Conservation (phyloP, 2,888 invertebrate species). For the Yponomeuta evonymella region DNA sequence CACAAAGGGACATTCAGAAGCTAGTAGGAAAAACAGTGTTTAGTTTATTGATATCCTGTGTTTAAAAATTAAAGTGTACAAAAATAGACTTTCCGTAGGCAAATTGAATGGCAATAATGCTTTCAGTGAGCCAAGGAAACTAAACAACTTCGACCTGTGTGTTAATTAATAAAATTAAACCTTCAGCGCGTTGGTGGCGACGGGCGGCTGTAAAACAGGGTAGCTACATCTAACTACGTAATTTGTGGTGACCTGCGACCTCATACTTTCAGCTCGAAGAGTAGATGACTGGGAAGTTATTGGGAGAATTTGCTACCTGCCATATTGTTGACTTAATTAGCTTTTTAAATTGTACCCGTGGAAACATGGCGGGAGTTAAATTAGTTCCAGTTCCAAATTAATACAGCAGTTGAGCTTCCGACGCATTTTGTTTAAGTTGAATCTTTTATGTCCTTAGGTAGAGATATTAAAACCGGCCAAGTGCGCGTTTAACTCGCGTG, state of each 20-base stretch:
- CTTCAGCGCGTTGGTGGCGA: neutral
- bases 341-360: constrained; percentile 13
- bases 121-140: neutral
- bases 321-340: constrained; percentile 5
- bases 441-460: neutral
- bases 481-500: too few relatives aligned
- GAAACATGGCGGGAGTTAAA: neutral
- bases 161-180: constrained; percentile 4
- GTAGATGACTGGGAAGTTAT: neutral
- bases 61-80: too few relatives aligned
- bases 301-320: neutral
- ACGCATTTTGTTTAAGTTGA: neutral
- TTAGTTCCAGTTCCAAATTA: constrained; percentile 2
- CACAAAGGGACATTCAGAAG: neutral
- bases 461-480: too few relatives aligned
- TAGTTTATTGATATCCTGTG: neutral
- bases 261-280: neutral
- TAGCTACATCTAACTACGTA: neutral
- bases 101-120: neutral
- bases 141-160: constrained; percentile 1
- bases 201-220: neutral
- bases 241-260: neutral
- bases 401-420: constrained; percentile 17
- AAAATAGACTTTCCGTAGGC: too few relatives aligned
- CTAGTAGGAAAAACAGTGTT: neutral